Evolutionary conservation across 2,113 vertebrate species (phyloP).

Genomic region (Mobula birostris): DNA sequence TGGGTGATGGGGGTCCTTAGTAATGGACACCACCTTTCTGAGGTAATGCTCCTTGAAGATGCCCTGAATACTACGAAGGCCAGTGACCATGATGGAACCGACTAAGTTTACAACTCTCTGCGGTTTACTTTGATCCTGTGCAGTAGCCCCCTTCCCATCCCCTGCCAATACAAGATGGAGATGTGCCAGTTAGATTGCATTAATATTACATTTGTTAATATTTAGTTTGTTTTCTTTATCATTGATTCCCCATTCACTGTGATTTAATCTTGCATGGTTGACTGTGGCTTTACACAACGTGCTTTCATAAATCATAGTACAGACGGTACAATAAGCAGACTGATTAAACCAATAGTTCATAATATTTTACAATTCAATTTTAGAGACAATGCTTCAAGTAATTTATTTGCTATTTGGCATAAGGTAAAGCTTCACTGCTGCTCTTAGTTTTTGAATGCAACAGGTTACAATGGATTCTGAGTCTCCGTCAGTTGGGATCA

Average conservation of each 20-base stretch:
- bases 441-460: not conserved
- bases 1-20: no score
- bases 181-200: no score
- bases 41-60: no score
- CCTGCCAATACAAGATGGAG: no score
- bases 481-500: no score
- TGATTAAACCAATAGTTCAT: conserved; percentile 34
- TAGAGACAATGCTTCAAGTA: not conserved
- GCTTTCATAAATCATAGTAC: conserved; percentile 34
- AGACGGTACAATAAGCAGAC: conserved; percentile 23
- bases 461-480: not conserved
- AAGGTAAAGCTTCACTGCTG: not conserved
- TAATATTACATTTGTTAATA: conserved; percentile 33
- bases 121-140: no score
- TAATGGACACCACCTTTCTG: no score
- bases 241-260: not conserved
- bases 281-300: conserved; percentile 22
- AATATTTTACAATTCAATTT: conserved; percentile 33
- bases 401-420: conserved; percentile 22
- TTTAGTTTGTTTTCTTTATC: conserved; percentile 16
- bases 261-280: conserved; percentile 27
- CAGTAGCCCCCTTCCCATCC: no score
- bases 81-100: no score
- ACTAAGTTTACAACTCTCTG: no score
- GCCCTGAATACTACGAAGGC: no score